Conservation (phyloP, 2,113 vertebrate species). For the Takifugu bimaculatus region DNA sequence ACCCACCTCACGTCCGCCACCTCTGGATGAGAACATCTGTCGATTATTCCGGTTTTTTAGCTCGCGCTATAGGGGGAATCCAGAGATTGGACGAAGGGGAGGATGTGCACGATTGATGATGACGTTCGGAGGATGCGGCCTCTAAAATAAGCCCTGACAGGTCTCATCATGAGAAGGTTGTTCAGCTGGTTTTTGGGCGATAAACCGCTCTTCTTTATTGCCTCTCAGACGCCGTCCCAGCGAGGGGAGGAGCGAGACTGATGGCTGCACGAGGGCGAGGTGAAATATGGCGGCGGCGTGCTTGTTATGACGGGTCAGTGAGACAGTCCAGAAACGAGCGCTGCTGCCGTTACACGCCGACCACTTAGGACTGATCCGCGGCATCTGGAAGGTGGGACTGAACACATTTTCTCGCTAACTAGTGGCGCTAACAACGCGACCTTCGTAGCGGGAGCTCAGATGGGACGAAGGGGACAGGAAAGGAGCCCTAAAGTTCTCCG, state of each 20-base stretch:
- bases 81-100: no score
- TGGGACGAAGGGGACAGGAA: slow-evolving; percentile 35
- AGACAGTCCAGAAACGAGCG: slow-evolving; percentile 63
- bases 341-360: slow-evolving; percentile 9
- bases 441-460: slow-evolving; percentile 32
- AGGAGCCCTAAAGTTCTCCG: slow-evolving; percentile 11
- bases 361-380: slow-evolving; percentile 27
- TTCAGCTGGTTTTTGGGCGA: no score
- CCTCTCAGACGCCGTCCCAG: no score
- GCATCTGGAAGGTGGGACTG: slow-evolving; percentile 22
- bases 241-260: no score
- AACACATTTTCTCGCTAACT: slow-evolving; percentile 30
- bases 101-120: no score
- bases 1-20: slow-evolving; percentile 2
- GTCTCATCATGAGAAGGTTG: no score
- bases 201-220: no score
- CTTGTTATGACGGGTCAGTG: slow-evolving; percentile 71
- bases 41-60: no score
- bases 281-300: slow-evolving; percentile 51
- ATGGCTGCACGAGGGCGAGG: slow-evolving; percentile 12
- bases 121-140: no score
- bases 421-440: slow-evolving; percentile 15
- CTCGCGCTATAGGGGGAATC: no score
- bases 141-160: no score
- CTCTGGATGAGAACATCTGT: slow-evolving; percentile 7